phyloP scores from a whole-genome alignment of 53 echinoderm and acorn worm genomes.

The Temnopleurus reevesii region DNA sequence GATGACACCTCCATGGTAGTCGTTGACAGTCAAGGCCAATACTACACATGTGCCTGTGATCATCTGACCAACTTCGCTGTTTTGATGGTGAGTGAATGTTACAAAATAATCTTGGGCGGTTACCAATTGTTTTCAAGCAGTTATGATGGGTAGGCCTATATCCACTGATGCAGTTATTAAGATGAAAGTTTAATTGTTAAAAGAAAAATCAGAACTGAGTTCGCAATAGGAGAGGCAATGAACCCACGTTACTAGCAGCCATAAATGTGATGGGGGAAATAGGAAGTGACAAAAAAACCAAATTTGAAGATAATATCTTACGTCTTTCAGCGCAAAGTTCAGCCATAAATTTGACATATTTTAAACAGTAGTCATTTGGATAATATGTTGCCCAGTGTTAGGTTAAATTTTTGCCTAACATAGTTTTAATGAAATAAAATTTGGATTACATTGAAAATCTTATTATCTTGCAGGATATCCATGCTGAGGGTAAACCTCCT shows the following conservation, averaged over 20 bases:
- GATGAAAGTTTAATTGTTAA: no score
- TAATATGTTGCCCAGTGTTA: neutral
- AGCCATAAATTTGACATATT: neutral
- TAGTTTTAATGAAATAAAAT: neutral
- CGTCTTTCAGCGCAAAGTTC: neutral
- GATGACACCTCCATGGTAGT: neutral
- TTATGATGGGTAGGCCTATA: neutral
- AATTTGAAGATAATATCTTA: neutral
- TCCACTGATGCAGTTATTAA: no score
- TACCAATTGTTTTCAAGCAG: neutral
- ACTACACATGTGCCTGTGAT: conserved; percentile 24
- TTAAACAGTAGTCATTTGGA: neutral
- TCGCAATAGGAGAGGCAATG: no score
- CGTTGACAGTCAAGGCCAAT: neutral
- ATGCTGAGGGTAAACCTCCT: neutral
- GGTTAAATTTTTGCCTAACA: neutral
- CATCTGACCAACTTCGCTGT: conserved; percentile 15
- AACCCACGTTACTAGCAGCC: no score
- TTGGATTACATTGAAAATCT: neutral
- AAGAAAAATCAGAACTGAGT: no score
- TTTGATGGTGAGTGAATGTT: neutral
- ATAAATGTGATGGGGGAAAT: no score
- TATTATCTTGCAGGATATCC: neutral
- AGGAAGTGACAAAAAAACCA: no score
- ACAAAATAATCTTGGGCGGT: neutral